A percentile compares a stretch with the other conserved stretches of the same genome.
Evolutionary conservation across 2,888 invertebrate genomes (phyloP).

Genomic region (Chloroclystis v-ata): DNA sequence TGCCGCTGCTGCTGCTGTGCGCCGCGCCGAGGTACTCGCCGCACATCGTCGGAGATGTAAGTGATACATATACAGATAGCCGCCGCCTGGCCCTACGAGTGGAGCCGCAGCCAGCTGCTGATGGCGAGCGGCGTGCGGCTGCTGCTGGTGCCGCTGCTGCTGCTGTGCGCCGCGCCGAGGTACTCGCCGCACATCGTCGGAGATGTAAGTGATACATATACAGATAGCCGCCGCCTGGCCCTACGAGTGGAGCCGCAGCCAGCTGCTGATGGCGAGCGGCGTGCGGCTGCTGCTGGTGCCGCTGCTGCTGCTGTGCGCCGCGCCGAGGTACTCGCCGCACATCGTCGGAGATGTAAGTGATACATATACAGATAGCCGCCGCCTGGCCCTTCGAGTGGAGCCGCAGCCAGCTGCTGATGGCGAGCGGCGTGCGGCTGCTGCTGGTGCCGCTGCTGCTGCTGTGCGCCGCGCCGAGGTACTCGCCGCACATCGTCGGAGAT

Average conservation of each 20-base stretch:
- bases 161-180: conserved; percentile 89
- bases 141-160: conserved; percentile 86
- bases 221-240: no score
- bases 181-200: conserved; percentile 83
- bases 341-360: conserved; percentile 75
- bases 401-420: conserved; percentile 81
- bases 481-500: conserved; percentile 82
- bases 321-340: no score
- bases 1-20: conserved; percentile 89
- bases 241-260: no score
- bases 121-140: conserved; percentile 85
- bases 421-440: conserved; percentile 82
- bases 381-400: no score
- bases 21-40: conserved; percentile 87
- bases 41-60: conserved; percentile 79
- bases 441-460: conserved; percentile 89
- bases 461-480: conserved; percentile 87
- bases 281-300: conserved; percentile 83
- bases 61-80: conserved; percentile 73
- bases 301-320: no score
- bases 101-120: conserved; percentile 68
- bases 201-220: conserved; percentile 71
- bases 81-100: conserved; percentile 74
- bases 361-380: no score
- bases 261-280: conserved; percentile 84